Evolutionary conservation across 2,797 vertebrate genomes (phyloP).

Genomic region (Spinus pinus): DNA sequence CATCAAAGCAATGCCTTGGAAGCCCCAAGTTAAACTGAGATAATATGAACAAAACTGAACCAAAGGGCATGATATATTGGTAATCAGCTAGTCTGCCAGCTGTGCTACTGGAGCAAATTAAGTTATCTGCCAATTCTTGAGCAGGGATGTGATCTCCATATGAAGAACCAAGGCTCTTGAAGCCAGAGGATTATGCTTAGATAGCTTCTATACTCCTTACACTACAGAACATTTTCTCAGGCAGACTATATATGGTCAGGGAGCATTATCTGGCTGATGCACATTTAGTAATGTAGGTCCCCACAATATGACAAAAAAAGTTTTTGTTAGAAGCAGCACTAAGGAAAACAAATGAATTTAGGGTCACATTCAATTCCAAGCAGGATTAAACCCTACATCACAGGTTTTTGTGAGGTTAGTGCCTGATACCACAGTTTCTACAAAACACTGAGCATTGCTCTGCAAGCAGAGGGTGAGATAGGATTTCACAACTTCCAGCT

Average conservation of each 20-base stretch:
- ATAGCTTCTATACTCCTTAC: neutral
- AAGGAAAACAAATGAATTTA: neutral
- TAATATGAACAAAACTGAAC: neutral
- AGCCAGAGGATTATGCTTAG: slow-evolving; percentile 3
- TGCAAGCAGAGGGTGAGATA: neutral
- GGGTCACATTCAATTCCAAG: neutral
- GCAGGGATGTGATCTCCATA: neutral
- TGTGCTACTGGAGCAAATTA: neutral
- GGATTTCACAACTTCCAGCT: neutral
- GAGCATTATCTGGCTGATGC: neutral
- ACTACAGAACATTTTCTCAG: neutral
- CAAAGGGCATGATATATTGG: neutral
- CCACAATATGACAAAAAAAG: neutral
- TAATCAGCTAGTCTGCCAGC: neutral
- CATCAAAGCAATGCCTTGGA: neutral
- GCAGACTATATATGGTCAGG: neutral
- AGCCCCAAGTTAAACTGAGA: neutral
- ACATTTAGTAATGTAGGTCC: neutral
- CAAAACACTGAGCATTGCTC: neutral
- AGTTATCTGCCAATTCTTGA: neutral
- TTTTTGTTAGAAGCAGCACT: neutral
- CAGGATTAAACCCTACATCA: neutral
- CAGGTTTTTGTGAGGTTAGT: neutral
- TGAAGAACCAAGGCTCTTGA: neutral
- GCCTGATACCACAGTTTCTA: neutral